Evolutionary conservation across 2,797 vertebrate genomes (phyloP).

Genomic region (Myotis planiceps): DNA sequence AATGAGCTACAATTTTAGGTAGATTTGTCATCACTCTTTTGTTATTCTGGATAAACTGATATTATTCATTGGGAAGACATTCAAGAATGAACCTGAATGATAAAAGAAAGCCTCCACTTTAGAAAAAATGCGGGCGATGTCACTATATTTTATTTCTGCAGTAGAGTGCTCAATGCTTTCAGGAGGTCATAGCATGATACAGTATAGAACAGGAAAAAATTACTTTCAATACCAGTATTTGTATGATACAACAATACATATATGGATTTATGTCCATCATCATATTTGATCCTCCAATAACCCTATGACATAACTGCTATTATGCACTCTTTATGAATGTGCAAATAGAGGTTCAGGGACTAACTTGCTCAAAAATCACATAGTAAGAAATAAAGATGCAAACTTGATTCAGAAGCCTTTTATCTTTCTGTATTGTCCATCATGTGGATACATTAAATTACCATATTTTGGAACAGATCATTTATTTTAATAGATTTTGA

Average conservation of each 20-base stretch:
- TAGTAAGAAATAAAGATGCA: background rate
- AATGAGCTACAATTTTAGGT: background rate
- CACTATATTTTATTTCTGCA: background rate
- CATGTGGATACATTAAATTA: background rate
- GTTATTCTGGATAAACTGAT: background rate
- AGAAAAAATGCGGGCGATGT: background rate
- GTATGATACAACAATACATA: background rate
- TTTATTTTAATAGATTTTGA: background rate
- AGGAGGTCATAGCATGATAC: background rate
- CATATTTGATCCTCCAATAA: background rate
- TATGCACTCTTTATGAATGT: background rate
- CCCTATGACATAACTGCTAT: background rate
- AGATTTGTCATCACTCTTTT: background rate
- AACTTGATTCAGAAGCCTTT: background rate
- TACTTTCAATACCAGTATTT: background rate
- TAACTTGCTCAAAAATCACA: background rate
- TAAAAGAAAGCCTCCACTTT: background rate
- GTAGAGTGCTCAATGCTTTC: background rate
- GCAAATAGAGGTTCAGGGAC: background rate
- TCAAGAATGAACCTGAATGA: background rate
- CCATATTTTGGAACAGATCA: background rate
- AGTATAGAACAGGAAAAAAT: background rate
- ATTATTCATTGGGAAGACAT: background rate
- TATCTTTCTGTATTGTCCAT: background rate
- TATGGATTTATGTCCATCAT: background rate